Conservation (phyloP, 2,113 vertebrate species). For the Porphyrio hochstetteri region DNA sequence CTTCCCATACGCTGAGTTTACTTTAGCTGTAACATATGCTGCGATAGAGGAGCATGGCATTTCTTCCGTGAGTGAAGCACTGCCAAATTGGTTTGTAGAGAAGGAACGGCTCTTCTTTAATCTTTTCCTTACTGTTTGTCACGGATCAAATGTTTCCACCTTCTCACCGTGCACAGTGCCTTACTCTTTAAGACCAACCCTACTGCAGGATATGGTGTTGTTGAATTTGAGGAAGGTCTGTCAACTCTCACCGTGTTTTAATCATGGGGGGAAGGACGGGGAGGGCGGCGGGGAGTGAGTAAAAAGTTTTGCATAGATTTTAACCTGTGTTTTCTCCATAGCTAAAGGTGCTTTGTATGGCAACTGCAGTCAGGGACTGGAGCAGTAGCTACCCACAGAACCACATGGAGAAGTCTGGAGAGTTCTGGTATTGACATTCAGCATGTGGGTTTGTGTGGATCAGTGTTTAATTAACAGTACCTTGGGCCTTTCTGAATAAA, state of each 20-base stretch:
- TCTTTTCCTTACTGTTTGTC: conserved; percentile 3
- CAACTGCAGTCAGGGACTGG: background rate
- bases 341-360: background rate
- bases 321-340: background rate
- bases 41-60: background rate
- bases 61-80: background rate
- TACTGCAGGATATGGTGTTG: background rate
- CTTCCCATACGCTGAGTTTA: background rate
- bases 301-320: background rate
- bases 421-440: background rate
- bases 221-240: background rate
- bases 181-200: background rate
- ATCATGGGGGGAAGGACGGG: no score
- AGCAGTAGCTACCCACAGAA: background rate
- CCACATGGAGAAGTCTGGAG: background rate
- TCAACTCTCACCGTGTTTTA: background rate
- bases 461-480: background rate
- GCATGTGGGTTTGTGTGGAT: background rate
- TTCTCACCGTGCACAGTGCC: background rate
- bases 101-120: background rate
- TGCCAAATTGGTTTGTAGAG: background rate
- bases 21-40: conserved; percentile 24
- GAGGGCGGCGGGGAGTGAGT: background rate
- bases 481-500: background rate
- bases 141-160: background rate